Evolutionary conservation across 2,888 invertebrate species (phyloP).

Genomic region (Eristalis tenax): DNA sequence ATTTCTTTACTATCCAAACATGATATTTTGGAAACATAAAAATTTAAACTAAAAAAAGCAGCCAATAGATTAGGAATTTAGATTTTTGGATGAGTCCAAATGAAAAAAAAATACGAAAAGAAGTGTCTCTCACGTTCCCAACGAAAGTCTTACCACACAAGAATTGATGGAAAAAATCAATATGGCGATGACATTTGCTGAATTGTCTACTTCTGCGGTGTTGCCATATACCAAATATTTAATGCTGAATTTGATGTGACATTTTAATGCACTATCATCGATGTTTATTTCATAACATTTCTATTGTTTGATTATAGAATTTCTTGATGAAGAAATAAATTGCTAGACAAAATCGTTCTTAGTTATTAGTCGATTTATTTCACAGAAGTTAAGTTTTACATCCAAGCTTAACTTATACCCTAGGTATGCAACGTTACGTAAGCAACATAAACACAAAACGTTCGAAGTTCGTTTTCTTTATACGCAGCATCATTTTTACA

Average conservation of each 20-base stretch:
- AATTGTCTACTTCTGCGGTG: neutral
- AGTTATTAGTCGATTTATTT: too few species aligned
- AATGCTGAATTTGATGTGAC: neutral
- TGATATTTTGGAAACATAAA: constrained; percentile 48
- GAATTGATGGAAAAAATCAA: constrained; percentile 52
- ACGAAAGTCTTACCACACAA: constrained; percentile 39
- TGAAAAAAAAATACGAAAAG: constrained; percentile 46
- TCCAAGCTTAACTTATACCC: too few species aligned
- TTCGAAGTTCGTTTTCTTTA: too few species aligned
- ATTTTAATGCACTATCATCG: neutral
- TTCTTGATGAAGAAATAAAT: neutral
- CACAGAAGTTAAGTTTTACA: too few species aligned
- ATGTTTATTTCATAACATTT: neutral
- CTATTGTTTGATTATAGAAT: neutral
- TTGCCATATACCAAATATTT: constrained; percentile 5
- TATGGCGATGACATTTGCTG: constrained; percentile 64
- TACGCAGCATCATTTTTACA: neutral
- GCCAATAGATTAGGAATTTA: constrained; percentile 25
- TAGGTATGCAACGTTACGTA: too few species aligned
- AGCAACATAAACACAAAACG: too few species aligned
- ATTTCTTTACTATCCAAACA: constrained; percentile 54
- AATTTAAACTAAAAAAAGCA: constrained; percentile 31
- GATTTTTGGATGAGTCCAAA: constrained; percentile 45
- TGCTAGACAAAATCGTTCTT: too few species aligned
- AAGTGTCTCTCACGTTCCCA: constrained; percentile 33